Conservation (phyloP, 2,797 vertebrate genomes). For the Champsocephalus esox region DNA sequence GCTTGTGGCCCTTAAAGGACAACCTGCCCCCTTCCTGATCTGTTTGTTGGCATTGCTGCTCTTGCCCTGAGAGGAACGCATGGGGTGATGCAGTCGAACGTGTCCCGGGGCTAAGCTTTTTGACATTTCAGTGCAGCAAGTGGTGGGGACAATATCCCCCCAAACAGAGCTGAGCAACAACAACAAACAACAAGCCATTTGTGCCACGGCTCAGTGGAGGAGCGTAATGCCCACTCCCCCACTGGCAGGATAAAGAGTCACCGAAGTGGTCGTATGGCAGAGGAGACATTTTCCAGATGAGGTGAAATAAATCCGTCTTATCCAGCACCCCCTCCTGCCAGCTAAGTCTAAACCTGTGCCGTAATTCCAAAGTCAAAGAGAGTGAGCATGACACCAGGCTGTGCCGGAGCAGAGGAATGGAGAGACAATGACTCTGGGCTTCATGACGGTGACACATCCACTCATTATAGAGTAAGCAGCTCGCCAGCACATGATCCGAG, state of each 20-base stretch:
- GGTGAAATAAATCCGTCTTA: constrained; percentile 72
- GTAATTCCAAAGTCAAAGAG: constrained; percentile 68
- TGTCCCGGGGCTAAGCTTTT: constrained; percentile 37
- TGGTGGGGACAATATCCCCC: constrained; percentile 30
- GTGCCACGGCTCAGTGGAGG: constrained; percentile 37
- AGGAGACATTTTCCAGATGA: constrained; percentile 67
- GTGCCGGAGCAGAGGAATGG: constrained; percentile 35
- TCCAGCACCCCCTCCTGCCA: constrained; percentile 43
- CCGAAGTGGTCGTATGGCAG: constrained; percentile 52
- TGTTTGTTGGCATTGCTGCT: constrained; percentile 22
- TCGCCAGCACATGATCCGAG: constrained; percentile 45
- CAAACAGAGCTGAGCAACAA: constrained; percentile 34
- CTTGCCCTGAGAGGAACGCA: constrained; percentile 12
- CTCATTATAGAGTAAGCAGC: constrained; percentile 53
- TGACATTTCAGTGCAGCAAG: constrained; percentile 60
- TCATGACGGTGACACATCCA: constrained; percentile 32
- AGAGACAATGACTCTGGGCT: constrained; percentile 49
- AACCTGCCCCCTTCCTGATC: constrained; percentile 1
- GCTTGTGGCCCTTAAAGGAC: not conserved
- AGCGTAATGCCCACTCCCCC: constrained; percentile 37
- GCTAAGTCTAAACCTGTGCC: constrained; percentile 63
- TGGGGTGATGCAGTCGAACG: constrained; percentile 29
- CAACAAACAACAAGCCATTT: constrained; percentile 38
- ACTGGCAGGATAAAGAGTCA: constrained; percentile 53
- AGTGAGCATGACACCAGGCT: constrained; percentile 47